Evolutionary conservation across 2,888 invertebrate genomes (phyloP).

Genomic region (Chloroclystis v-ata): DNA sequence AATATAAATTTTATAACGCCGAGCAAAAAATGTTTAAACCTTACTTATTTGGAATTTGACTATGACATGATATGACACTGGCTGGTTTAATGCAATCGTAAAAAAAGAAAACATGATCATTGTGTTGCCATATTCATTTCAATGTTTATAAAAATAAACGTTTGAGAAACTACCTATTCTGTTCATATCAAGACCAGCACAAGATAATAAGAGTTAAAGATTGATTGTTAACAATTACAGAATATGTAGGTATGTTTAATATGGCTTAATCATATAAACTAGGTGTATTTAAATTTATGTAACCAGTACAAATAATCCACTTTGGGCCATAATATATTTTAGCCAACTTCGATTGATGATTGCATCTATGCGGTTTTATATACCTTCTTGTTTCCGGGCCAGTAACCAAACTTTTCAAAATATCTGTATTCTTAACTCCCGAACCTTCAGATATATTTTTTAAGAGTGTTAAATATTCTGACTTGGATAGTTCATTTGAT

Average conservation of each 20-base stretch:
- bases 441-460: constrained; percentile 60
- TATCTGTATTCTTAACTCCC: constrained; percentile 41
- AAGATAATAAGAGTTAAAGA: no score
- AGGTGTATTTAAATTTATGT: constrained; percentile 63
- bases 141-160: no score
- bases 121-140: no score
- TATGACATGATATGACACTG: no score
- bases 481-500: constrained; percentile 58
- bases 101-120: no score
- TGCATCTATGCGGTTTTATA: constrained; percentile 69
- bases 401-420: constrained; percentile 54
- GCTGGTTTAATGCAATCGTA: no score
- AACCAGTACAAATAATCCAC: constrained; percentile 69
- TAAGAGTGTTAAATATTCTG: constrained; percentile 58
- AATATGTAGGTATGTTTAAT: not conserved
- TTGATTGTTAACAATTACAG: not conserved
- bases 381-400: constrained; percentile 63
- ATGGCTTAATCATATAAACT: constrained; percentile 60
- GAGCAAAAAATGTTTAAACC: no score
- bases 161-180: no score
- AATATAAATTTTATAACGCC: no score
- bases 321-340: constrained; percentile 61
- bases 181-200: no score
- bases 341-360: constrained; percentile 60
- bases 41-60: no score